These are phyloP conservation scores for Paedocypris micromegethes DNA, from an alignment of 2,797 vertebrate species.

Conservation along the genomic window DNA sequence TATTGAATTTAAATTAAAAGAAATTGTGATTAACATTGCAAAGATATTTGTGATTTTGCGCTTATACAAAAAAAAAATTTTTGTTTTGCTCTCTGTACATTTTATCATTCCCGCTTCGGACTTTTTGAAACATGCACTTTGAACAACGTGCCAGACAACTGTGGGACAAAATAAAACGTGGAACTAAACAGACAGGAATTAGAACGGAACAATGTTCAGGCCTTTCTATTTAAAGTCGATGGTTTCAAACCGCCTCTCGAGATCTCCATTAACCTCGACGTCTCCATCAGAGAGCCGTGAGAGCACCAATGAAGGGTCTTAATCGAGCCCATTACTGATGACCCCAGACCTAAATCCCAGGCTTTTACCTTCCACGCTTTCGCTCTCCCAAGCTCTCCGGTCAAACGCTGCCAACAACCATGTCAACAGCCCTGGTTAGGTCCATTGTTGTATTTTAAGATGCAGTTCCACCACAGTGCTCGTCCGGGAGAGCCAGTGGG, in stretches of 20 bases:
- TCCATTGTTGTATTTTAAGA: constrained; percentile 10
- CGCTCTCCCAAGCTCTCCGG: constrained; percentile 4
- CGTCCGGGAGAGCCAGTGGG: constrained; percentile 48
- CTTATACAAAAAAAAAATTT: no score
- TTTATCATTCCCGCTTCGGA: no score
- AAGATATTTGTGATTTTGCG: no score
- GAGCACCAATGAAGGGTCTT: constrained; percentile 9
- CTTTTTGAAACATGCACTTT: no score
- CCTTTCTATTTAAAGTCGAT: constrained; percentile 10
- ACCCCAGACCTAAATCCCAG: neutral
- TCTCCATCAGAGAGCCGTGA: constrained; percentile 14
- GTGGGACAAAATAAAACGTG: neutral
- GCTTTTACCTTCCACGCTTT: neutral
- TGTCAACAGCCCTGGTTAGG: constrained; percentile 8
- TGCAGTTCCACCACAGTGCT: constrained; percentile 12
- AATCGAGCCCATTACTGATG: constrained; percentile 24
- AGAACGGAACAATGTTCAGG: neutral
- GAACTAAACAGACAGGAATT: neutral
- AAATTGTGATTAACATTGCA: no score
- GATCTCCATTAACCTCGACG: constrained; percentile 19
- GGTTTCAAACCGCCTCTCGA: constrained; percentile 9
- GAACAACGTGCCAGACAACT: no score
- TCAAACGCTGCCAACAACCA: constrained; percentile 7
- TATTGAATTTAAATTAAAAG: no score
- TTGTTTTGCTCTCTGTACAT: no score